These are phyloP conservation scores for Metridium senile DNA, from an alignment of 92 coral and sea anemone genomes.

Conservation along the genomic window DNA sequence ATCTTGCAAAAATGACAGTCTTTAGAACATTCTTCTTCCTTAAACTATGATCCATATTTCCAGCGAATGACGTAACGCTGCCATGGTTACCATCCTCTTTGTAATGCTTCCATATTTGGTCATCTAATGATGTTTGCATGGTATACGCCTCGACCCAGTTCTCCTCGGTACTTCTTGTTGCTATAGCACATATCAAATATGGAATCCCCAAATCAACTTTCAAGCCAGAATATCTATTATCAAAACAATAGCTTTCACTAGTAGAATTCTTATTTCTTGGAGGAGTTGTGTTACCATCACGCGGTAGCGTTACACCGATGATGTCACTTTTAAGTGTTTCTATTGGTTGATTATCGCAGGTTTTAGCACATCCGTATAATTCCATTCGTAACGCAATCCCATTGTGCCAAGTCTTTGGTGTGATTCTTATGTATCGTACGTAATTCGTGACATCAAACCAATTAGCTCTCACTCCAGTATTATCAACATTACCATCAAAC, in stretches of 20 bases:
- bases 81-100: background rate
- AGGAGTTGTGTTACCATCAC: background rate
- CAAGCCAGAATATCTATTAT: background rate
- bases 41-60: constrained; percentile 25
- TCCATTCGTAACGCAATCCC: constrained; percentile 37
- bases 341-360: constrained; percentile 33
- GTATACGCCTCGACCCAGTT: constrained; percentile 27
- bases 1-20: constrained; percentile 12
- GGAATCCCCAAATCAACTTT: constrained; percentile 21
- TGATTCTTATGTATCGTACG: constrained; percentile 37
- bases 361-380: constrained; percentile 57
- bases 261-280: background rate
- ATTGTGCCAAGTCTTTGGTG: constrained; percentile 6
- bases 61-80: background rate
- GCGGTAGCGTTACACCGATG: background rate
- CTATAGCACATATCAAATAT: constrained; percentile 28
- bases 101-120: constrained; percentile 38
- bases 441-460: constrained; percentile 33
- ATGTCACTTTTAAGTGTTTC: background rate
- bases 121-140: constrained; percentile 35
- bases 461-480: constrained; percentile 12
- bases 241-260: constrained; percentile 8
- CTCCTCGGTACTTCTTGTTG: constrained; percentile 8
- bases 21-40: constrained; percentile 5
- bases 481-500: constrained; percentile 27